A percentile compares a stretch with the other conserved stretches of the same genome.
Conservation (phyloP, 2,797 vertebrate species). For the Pampus argenteus region DNA sequence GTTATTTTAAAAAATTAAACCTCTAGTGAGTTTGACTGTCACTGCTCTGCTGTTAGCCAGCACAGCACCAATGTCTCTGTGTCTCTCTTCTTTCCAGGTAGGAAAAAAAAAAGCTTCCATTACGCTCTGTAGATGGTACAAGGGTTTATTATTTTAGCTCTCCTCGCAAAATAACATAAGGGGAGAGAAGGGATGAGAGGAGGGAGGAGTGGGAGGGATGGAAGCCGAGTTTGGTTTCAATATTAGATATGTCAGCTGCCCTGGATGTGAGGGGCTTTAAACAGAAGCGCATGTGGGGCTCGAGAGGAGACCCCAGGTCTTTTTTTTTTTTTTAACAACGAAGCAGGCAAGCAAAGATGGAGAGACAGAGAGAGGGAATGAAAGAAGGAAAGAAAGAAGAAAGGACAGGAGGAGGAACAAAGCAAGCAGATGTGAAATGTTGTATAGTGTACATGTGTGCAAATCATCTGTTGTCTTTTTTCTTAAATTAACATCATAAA, state of each 20-base stretch:
- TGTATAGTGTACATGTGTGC: no score
- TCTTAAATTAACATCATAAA: no score
- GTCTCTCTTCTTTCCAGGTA: constrained; percentile 58
- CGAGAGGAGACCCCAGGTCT: constrained; percentile 9
- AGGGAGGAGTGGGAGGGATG: constrained; percentile 19
- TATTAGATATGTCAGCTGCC: constrained; percentile 72
- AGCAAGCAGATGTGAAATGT: neutral
- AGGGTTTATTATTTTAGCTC: constrained; percentile 75
- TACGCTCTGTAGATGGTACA: constrained; percentile 64
- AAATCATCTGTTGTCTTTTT: neutral
- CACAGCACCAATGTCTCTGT: constrained; percentile 26
- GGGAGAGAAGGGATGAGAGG: constrained; percentile 11
- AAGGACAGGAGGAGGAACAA: neutral
- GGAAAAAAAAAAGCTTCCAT: constrained; percentile 54
- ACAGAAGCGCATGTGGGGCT: constrained; percentile 59
- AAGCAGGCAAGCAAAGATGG: constrained; percentile 7
- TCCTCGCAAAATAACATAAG: constrained; percentile 66
- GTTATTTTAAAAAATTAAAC: constrained; percentile 34
- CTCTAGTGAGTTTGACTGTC: constrained; percentile 43
- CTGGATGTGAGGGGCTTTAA: constrained; percentile 62
- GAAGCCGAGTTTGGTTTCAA: constrained; percentile 63
- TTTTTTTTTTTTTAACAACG: neutral
- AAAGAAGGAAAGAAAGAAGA: neutral
- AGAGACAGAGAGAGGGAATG: constrained; percentile 7
- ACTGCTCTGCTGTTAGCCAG: constrained; percentile 21